Evolutionary conservation across 2,113 vertebrate species (phyloP).

Genomic region (Cairina moschata): DNA sequence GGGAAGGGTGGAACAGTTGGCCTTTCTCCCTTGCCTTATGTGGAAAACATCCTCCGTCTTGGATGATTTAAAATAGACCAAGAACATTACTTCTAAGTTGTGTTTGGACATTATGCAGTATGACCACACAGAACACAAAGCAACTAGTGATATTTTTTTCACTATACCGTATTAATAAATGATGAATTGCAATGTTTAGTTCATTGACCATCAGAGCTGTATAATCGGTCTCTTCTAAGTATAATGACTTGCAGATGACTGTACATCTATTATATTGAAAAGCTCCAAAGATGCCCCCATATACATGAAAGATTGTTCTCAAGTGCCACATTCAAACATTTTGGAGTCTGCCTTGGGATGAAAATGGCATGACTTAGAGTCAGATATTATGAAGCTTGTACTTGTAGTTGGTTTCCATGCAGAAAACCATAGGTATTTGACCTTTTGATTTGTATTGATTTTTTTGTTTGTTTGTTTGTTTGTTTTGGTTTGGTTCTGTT

Average conservation of each 20-base stretch:
- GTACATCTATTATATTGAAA: background rate
- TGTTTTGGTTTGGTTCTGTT: background rate
- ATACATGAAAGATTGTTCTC: background rate
- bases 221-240: background rate
- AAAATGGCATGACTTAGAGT: background rate
- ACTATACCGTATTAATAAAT: background rate
- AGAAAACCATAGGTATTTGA: background rate
- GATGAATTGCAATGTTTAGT: background rate
- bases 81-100: background rate
- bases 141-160: background rate
- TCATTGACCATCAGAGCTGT: background rate
- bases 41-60: background rate
- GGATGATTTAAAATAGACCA: background rate
- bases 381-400: background rate
- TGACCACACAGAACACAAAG: background rate
- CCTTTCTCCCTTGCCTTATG: background rate
- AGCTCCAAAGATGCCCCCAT: background rate
- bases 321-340: background rate
- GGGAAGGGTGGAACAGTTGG: background rate
- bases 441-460: background rate
- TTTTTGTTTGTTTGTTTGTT: background rate
- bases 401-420: background rate
- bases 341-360: background rate
- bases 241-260: background rate
- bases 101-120: background rate